phyloP scores from a whole-genome alignment of 2,113 vertebrate species.

The Crotalus viridis region DNA sequence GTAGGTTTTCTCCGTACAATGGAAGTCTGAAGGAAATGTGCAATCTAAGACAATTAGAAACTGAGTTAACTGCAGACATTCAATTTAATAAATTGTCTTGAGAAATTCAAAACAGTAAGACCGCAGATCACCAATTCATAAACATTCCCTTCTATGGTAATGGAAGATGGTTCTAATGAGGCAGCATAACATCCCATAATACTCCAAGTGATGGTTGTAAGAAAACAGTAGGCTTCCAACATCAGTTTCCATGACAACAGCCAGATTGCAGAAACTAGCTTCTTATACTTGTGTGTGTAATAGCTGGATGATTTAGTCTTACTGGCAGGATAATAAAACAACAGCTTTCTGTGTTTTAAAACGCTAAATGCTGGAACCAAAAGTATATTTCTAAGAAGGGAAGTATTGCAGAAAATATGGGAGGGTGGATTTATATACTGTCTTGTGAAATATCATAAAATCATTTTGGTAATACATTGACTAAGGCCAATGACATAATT shows the following conservation, averaged over 20 bases:
- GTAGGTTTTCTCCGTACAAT: neutral
- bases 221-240: slow-evolving; percentile 38
- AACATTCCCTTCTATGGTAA: neutral
- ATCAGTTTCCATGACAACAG: slow-evolving; percentile 61
- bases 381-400: slow-evolving; percentile 31
- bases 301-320: slow-evolving; percentile 41
- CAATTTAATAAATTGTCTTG: neutral
- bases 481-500: slow-evolving; percentile 20
- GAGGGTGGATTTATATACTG: neutral
- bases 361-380: slow-evolving; percentile 43
- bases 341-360: slow-evolving; percentile 49
- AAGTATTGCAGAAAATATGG: slow-evolving; percentile 14
- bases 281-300: slow-evolving; percentile 41
- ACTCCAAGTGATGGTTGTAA: slow-evolving; percentile 24
- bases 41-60: slow-evolving; percentile 13
- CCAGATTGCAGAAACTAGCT: slow-evolving; percentile 56
- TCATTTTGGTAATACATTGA: slow-evolving; percentile 13
- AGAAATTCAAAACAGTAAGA: slow-evolving; percentile 28
- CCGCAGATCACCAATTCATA: neutral
- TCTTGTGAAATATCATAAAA: neutral
- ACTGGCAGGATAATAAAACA: slow-evolving; percentile 35
- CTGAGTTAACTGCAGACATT: slow-evolving; percentile 20
- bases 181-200: slow-evolving; percentile 41
- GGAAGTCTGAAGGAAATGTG: neutral
- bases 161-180: slow-evolving; percentile 40